Base-by-base conservation (phyloP, 2,888 invertebrate species). In the Villa cingulata region DNA sequence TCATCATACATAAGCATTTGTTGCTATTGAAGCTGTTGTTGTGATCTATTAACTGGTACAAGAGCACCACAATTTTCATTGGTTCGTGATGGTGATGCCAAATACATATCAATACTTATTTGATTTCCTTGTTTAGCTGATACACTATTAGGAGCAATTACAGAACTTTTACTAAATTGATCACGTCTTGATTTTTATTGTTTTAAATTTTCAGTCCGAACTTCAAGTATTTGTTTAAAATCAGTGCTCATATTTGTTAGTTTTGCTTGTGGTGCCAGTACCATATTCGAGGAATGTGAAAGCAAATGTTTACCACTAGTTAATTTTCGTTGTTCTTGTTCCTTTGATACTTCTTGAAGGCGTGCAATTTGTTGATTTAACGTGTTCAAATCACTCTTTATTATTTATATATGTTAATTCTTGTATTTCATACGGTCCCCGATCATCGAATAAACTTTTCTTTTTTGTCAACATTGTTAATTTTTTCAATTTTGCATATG, bases 321-420 rank as follows among this genome's bases (percentile, higher is more conserved):
- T 23, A 62, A 65, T 54, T 77, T 74, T 53, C 79, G 73, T 59
- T 87, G 84, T 49, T 78, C 77, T 59, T 87, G 84, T 49, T 78
- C 78, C 61, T 80, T 80, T 1, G 86, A 85, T 62, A 88, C 78
- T 60, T 87, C 86, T 61, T 88, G 87, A 41, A 89, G 70, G 60
- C 86, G 81, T n/a, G 91, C 94, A 62, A 98, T 96, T 72, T 97
- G 95, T 64, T 91, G 87, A 71, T 97, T 98, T 54, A 98, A 75
- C 56, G 87, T 88, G 65, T 84, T 86, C 53, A 98, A 77, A 68
- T 98, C 98, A 54, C 92, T 90, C 72, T 96, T 96, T 49, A 98
- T 94, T 47, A 92, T 91, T 94, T 49, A 96, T 95, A 62, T 90
- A 91, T 1, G 96, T 97, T 48, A 98, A 70, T 65, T 97, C 95